Base-by-base conservation (phyloP, 2,113 vertebrate genomes). In the Perca fluviatilis region DNA sequence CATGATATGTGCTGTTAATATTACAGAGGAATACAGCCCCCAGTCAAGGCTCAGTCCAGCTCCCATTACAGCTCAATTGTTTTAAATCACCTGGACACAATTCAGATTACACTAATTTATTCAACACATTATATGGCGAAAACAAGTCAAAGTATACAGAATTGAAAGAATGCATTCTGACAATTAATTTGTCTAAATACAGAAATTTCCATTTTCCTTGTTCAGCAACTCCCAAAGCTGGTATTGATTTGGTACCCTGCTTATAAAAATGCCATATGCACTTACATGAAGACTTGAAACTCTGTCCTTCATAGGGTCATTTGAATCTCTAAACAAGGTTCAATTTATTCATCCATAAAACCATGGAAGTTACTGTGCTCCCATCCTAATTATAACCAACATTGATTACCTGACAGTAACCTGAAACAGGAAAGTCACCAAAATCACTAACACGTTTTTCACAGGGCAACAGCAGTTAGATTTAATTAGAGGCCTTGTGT, bases 401-500 rank as follows among this genome's bases (percentile, higher is more conserved):
- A 13, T 19, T 1, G 40, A 19, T 27, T 13, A 66, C 5, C 36
- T 61, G 18, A 49, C 16, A 61, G 2, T 61, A 4, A 73, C 56
- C 2, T 61, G 3, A 50, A 33, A 23, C 13, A 36, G 25, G 46
- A 51, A 15, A 57, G 10, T 77, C 0, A 61, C 13, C 4, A 30
- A 58, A 40, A n/a, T 70, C 18, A 65, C 27, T 36, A 36, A 40
- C 49, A 57, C 2, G 27, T 12, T 43, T 43, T 43, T 43, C 40
- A 43, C 40, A 43, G 40, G 40, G 10, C 40, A 11, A 43, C 40
- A 10, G 40, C 40, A 43, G 40, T 43, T 11, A 11, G 40, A 43
- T 64, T n/a, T 57, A 43, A 51, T 74, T 5, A 67, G 15, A 43
- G 23, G 14, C 54, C 1, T 51, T 75, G 9, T 88, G n/a, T 90